A percentile compares a stretch with the other conserved stretches of the same genome.
These are phyloP conservation scores for Calameuta idolon DNA, from an alignment of 2,888 invertebrate species.

Conservation along the genomic window DNA sequence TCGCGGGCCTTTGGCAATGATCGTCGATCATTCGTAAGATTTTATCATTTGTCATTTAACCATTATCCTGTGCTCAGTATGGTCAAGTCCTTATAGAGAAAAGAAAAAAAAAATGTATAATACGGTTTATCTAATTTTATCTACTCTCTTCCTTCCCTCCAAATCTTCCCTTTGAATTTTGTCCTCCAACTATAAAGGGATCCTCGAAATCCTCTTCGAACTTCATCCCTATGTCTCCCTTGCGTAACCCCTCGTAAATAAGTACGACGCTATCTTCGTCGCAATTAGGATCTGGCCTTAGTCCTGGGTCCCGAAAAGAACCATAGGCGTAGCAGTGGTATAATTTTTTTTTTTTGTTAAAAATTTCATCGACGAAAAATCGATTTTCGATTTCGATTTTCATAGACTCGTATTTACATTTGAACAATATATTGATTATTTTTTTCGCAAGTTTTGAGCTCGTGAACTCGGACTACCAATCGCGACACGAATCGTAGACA, in stretches of 20 bases:
- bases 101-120: neutral
- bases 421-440: neutral
- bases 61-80: neutral
- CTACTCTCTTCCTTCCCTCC: neutral
- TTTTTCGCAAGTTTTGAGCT: neutral
- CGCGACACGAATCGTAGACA: neutral
- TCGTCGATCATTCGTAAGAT: neutral
- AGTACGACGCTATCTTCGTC: slow-evolving; percentile 22
- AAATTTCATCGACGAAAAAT: neutral
- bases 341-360: neutral
- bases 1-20: neutral
- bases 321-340: neutral
- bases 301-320: slow-evolving; percentile 11
- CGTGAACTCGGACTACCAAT: neutral
- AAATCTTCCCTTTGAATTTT: neutral
- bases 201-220: neutral
- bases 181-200: neutral
- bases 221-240: neutral
- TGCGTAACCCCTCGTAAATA: slow-evolving; percentile 32
- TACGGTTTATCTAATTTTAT: neutral
- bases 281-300: slow-evolving; percentile 36
- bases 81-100: neutral
- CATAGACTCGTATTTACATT: too few relatives aligned
- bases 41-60: neutral
- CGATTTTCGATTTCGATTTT: too few relatives aligned